Conservation (phyloP, 2,797 vertebrate species). For the Danio tinwini region DNA sequence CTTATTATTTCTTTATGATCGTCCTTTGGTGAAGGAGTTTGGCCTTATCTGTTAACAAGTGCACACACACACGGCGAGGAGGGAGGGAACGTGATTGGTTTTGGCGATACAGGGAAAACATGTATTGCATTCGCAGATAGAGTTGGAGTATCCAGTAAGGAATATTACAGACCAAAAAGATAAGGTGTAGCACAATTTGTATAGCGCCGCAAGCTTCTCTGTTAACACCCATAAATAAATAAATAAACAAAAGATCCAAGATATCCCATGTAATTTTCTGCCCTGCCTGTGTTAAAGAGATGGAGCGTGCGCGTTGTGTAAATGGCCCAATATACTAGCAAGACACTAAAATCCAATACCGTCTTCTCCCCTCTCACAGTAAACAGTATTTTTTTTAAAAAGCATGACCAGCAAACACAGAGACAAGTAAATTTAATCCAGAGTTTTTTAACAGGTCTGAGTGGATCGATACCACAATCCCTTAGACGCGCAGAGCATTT, state of each 20-base stretch:
- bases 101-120: conserved; percentile 26
- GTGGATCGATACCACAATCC: conserved; percentile 66
- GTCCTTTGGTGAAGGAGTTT: conserved; percentile 30
- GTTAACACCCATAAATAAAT: conserved; percentile 51
- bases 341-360: conserved; percentile 61
- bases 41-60: conserved; percentile 40
- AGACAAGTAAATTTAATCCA: conserved; percentile 64
- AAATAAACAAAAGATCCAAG: conserved; percentile 51
- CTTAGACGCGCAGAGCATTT: conserved; percentile 59
- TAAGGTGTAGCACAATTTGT: conserved; percentile 37
- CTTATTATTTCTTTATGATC: conserved; percentile 15
- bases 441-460: conserved; percentile 63
- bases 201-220: conserved; percentile 4
- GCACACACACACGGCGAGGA: not conserved
- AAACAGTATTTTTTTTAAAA: conserved; percentile 62
- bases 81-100: conserved; percentile 19
- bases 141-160: conserved; percentile 44
- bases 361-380: conserved; percentile 48
- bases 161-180: conserved; percentile 53
- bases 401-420: conserved; percentile 56
- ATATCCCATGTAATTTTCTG: conserved; percentile 55
- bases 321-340: conserved; percentile 50
- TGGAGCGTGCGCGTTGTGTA: conserved; percentile 39
- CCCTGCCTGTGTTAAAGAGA: conserved; percentile 35
- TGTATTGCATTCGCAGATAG: conserved; percentile 43